These are phyloP conservation scores for Myotis vivesi DNA, from an alignment of 2,797 vertebrate species.

Conservation along the genomic window DNA sequence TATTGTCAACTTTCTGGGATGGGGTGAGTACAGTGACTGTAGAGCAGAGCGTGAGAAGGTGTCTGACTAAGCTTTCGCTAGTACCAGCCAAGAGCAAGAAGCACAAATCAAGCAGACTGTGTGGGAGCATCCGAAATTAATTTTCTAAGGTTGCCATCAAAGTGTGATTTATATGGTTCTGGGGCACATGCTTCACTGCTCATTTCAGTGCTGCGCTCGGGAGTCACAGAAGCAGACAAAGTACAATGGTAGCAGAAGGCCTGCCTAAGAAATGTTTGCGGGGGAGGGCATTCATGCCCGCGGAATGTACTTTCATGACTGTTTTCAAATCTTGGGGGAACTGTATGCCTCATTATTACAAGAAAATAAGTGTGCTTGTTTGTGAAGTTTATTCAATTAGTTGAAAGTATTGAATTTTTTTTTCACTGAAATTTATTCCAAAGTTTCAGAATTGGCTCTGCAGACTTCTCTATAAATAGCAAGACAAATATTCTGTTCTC, in stretches of 20 bases:
- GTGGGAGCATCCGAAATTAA: not conserved
- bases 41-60: constrained; percentile 12
- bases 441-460: constrained; percentile 31
- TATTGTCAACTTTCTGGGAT: not conserved
- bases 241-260: not conserved
- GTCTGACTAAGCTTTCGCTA: not conserved
- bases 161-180: not conserved
- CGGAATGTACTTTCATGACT: constrained; percentile 51
- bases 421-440: not conserved
- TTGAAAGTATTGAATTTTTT: constrained; percentile 23
- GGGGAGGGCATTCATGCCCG: constrained; percentile 7
- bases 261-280: constrained; percentile 12
- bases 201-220: not conserved
- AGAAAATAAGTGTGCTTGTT: constrained; percentile 40
- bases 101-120: not conserved
- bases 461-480: constrained; percentile 19
- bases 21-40: not conserved
- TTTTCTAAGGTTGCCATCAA: not conserved
- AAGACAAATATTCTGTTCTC: constrained; percentile 23
- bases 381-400: constrained; percentile 33
- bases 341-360: constrained; percentile 36
- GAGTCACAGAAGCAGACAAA: constrained; percentile 15
- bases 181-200: not conserved
- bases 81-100: not conserved
- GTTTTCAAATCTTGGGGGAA: constrained; percentile 27